A percentile compares a stretch with the other conserved stretches of the same genome.
These are phyloP conservation scores for Trachemys scripta DNA, from an alignment of 2,113 vertebrate species.

Conservation along the genomic window DNA sequence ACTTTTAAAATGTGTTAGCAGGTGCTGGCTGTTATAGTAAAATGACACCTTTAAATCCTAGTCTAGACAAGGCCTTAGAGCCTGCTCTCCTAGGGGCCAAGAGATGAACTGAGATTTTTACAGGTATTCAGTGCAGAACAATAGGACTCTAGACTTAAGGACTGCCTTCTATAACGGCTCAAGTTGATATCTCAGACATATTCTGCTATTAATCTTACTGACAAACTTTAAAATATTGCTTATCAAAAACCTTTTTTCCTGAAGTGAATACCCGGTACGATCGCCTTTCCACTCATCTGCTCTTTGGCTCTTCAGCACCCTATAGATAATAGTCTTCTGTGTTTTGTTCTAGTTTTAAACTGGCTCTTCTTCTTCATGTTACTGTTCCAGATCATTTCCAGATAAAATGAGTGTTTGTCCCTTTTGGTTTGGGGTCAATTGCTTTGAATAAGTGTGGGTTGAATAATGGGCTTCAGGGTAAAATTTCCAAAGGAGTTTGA, in stretches of 20 bases:
- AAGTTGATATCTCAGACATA: neutral
- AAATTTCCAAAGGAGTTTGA: neutral
- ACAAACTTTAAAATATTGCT: rapidly evolving
- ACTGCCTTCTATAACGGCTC: neutral
- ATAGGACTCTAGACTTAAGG: neutral
- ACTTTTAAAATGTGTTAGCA: neutral
- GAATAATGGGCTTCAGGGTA: neutral
- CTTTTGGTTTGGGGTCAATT: slow-evolving; percentile 30
- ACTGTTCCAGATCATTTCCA: neutral
- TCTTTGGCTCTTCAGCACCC: neutral
- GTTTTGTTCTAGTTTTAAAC: neutral
- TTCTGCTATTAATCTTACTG: neutral
- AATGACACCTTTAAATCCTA: neutral
- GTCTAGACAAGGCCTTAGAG: neutral
- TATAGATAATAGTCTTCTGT: neutral
- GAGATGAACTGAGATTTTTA: neutral
- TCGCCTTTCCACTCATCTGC: neutral
- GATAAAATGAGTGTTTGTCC: slow-evolving; percentile 38
- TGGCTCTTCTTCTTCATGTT: neutral
- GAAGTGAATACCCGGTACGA: neutral
- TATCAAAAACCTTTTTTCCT: neutral
- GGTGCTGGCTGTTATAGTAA: neutral
- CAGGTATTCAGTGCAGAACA: neutral
- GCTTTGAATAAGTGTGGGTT: neutral
- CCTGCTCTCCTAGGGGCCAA: neutral